A percentile compares a stretch with the other conserved stretches of the same genome.
Conservation (phyloP, 2,888 invertebrate genomes). For the Thera obeliscata region DNA sequence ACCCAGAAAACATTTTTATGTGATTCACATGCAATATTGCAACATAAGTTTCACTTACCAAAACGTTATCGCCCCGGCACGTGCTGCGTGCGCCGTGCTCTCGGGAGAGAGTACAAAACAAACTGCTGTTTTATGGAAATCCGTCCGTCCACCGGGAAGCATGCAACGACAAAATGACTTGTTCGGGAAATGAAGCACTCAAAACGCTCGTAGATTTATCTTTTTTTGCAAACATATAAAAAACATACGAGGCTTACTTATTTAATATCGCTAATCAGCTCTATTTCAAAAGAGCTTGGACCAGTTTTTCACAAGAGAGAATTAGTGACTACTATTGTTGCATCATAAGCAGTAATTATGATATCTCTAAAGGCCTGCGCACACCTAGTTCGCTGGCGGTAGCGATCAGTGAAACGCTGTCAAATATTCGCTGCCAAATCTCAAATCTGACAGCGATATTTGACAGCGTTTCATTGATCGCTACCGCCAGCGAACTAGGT, state of each 20-base stretch:
- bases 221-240: conserved; percentile 44
- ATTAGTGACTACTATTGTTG: no score
- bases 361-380: no score
- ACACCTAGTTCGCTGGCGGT: no score
- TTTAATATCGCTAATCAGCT: conserved; percentile 29
- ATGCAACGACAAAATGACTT: conserved; percentile 81
- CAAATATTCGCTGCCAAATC: no score
- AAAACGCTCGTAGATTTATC: conserved; percentile 62
- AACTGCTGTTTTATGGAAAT: conserved; percentile 82
- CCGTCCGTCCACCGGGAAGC: conserved; percentile 69
- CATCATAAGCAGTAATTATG: no score
- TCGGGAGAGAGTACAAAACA: conserved; percentile 60
- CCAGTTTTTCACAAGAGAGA: no score
- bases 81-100: conserved; percentile 56
- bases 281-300: not conserved
- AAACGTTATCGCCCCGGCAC: conserved; percentile 56
- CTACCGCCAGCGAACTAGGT: no score
- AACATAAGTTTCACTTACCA: conserved; percentile 33
- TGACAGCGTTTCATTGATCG: no score
- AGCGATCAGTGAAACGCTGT: no score
- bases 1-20: not conserved
- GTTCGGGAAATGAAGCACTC: conserved; percentile 78
- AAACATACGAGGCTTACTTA: conserved; percentile 32
- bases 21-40: conserved; percentile 6
- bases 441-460: no score